Conservation (phyloP, 1,140 invertebrate species). For the Drosophila cardini region DNA sequence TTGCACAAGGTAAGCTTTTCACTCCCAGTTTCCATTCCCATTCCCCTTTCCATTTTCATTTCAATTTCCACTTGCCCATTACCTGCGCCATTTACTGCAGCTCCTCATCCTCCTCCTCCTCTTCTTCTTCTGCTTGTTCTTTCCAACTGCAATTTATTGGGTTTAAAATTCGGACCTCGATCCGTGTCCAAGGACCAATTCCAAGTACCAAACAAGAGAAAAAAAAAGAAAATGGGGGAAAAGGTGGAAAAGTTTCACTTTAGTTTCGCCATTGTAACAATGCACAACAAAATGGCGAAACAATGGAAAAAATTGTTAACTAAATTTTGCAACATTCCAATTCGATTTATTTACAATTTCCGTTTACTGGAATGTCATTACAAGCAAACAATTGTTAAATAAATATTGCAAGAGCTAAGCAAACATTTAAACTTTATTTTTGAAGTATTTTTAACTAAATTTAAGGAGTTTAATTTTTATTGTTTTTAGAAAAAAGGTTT, state of each 20-base stretch:
- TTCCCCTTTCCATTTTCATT: constrained; percentile 1
- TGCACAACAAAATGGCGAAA: constrained; percentile 13
- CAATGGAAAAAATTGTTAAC: not conserved
- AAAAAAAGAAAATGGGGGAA: not conserved
- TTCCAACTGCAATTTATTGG: constrained; percentile 38
- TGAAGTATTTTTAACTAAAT: too few relatives aligned
- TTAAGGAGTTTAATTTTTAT: too few relatives aligned
- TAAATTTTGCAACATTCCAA: constrained; percentile 8
- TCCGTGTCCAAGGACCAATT: constrained; percentile 14
- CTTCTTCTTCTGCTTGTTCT: not conserved
- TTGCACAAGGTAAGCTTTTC: constrained; percentile 69
- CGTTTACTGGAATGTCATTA: constrained; percentile 2
- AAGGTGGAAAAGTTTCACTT: constrained; percentile 22
- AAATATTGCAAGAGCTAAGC: not conserved
- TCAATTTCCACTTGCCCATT: not conserved
- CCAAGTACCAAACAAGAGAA: too few relatives aligned
- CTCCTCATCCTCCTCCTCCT: not conserved
- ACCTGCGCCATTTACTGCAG: constrained; percentile 14
- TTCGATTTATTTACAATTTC: not conserved
- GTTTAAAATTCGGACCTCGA: constrained; percentile 28
- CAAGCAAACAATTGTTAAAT: constrained; percentile 2
- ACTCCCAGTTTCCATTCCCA: constrained; percentile 5
- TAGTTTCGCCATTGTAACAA: constrained; percentile 23
- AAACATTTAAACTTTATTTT: not conserved
- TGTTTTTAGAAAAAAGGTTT: too few relatives aligned